Base-by-base conservation (phyloP, 1,140 invertebrate genomes). In the Drosophila asahinai region DNA sequence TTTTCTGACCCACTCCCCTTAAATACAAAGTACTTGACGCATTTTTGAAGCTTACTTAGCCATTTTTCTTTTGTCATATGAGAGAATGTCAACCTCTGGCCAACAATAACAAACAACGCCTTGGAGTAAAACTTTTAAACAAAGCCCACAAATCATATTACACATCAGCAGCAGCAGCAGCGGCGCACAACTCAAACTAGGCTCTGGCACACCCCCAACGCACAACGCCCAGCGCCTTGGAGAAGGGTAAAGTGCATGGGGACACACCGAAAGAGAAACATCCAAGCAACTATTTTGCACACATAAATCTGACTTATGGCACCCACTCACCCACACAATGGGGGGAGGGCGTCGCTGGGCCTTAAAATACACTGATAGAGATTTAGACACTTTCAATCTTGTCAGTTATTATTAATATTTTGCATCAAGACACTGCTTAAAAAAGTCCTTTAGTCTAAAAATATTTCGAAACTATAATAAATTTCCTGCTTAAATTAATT, bases 251-350 rank as follows among this genome's bases (percentile, higher is more conserved):
- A 73, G 67, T 73, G 73, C 62, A 77, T 62, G 43, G 64, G 36
- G 74, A 61, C 75, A 70, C 40, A 40, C 60, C 36, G 47, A 72
- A 40, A 40, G 36, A 30, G 54, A 43, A 51, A 77, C 73, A 77
- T 66, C 75, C 51, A 22, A 45, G 58, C 43, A 77, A 86, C 73
- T 87, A 84, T 89, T 89, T 78, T 90, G 81, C 86, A 89, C 86
- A 84, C 84, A 89, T 89, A 89, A 89, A 89, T 89, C 74, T 89
- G 86, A 90, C 78, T 90, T 90, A 89, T 84, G 86, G 77, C 81
- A 82, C 77, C 80, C 82, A 71, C 83, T 67, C 58, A 63, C 36
- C 48, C 72, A 49, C 19, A 70, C 64, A 59, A 33, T 36, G 17
- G 36, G 52, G 66, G 52, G 17, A 42, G 51, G 65, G 51, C 22